A percentile compares a stretch with the other conserved stretches of the same genome.
Conservation (phyloP, 2,888 invertebrate species). For the Microplitis manilae region DNA sequence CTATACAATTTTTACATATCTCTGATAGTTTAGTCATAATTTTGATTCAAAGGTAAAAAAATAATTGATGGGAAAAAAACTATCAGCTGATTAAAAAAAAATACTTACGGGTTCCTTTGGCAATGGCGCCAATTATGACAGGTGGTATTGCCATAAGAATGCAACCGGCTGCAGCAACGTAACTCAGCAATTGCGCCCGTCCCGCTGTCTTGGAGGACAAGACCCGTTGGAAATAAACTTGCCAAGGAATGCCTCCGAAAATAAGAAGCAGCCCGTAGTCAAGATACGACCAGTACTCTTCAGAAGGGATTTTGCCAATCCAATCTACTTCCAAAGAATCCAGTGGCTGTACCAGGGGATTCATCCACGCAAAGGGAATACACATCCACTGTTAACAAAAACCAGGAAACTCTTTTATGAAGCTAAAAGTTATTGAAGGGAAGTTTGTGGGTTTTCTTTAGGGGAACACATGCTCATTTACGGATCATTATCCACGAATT, state of each 20-base stretch:
- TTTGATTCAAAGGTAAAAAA: too few relatives aligned
- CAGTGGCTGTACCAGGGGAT: conserved; percentile 88
- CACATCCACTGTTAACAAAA: conserved; percentile 85
- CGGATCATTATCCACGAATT: conserved; percentile 44
- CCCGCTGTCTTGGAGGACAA: conserved; percentile 95
- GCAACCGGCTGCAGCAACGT: conserved; percentile 96
- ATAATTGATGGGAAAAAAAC: too few relatives aligned
- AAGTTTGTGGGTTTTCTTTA: conserved; percentile 48
- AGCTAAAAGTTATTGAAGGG: neutral
- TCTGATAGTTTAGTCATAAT: too few relatives aligned
- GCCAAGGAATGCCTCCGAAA: conserved; percentile 97
- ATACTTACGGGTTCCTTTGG: conserved; percentile 89
- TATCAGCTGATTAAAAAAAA: neutral
- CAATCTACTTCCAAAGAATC: conserved; percentile 89
- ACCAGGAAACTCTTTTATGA: conserved; percentile 1
- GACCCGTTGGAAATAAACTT: conserved; percentile 98
- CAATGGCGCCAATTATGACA: conserved; percentile 96
- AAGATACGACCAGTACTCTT: conserved; percentile 85
- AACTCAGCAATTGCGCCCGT: conserved; percentile 94
- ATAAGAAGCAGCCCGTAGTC: conserved; percentile 91
- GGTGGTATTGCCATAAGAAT: conserved; percentile 98
- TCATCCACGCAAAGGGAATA: conserved; percentile 94
- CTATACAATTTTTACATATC: too few relatives aligned
- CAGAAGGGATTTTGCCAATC: conserved; percentile 85
- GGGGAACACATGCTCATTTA: conserved; percentile 39